Evolutionary conservation across 2,113 vertebrate genomes (phyloP), one percentile per base, ranked within the genome.

Genomic region (Cheilinus undulatus): DNA sequence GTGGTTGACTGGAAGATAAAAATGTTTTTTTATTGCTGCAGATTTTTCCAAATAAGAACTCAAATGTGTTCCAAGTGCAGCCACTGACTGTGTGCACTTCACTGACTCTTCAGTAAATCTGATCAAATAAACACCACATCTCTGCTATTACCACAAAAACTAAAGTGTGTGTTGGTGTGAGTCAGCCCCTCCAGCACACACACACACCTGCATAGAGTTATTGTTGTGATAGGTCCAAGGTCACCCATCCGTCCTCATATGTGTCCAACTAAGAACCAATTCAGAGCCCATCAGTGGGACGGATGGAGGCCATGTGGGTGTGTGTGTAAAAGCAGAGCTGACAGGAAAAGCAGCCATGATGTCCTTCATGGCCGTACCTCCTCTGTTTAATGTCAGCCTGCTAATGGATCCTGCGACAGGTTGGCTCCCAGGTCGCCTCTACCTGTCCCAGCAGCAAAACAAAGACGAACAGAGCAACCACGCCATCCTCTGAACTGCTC

Each of bases 251-350:
- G 69, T 83, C 84, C 87, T 82, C 90, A 91, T 91, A 81, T 81
- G 81, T 81, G 75, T 91, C 87, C 77, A 86, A 88, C 76, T 81
- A 88, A 84, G 68, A 91, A 89, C 76, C 86, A 85, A 86, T 93
- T 91, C 90, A 70, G 48, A 68, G 66, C 66, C 78, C 77, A 90
- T 91, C 89, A 89, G 49, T 62, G 49, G 53, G 68, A 75, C 57
- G 28, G 56, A 70, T 66, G 42, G 34, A 64, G 63, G 45, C 17
- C 45, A 23, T 20, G 45, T 26, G 53, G 13, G 17, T 52, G 57
- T 26, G 38, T 24, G 66, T 28, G 23, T 43, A 45, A 66, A 77
- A 86, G 66, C 61, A 45, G 19, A 68, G 48, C 69, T 80, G 69
- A 83, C 80, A 86, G 52, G 52, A 3, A 22, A 63, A 58, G 73